A percentile compares a stretch with the other conserved stretches of the same genome.
These are phyloP conservation scores for Nothoprocta perdicaria DNA, from an alignment of 2,113 vertebrate genomes.

Conservation along the genomic window DNA sequence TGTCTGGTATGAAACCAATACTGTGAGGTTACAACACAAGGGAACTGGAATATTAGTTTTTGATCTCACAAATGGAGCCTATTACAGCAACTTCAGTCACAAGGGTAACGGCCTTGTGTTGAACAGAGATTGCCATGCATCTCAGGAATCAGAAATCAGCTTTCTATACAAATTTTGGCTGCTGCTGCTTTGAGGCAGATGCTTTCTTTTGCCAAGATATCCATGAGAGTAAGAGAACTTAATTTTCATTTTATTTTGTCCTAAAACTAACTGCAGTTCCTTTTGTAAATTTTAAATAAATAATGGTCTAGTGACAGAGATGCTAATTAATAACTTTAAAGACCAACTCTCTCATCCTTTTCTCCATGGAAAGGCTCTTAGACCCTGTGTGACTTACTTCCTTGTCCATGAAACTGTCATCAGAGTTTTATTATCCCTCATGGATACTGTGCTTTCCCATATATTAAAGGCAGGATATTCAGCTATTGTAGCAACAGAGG, in stretches of 20 bases:
- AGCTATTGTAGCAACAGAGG: neutral
- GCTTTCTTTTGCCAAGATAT: neutral
- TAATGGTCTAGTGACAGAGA: neutral
- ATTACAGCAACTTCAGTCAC: neutral
- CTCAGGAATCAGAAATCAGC: neutral
- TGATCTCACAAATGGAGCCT: neutral
- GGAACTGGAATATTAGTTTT: neutral
- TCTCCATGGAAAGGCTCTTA: neutral
- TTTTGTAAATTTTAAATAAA: neutral
- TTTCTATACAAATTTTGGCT: neutral
- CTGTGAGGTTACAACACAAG: neutral
- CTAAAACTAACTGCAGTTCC: neutral
- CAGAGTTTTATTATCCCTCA: neutral
- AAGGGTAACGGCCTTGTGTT: neutral
- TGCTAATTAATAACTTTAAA: neutral
- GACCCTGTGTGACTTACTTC: neutral
- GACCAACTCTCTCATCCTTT: neutral
- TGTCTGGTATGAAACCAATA: neutral
- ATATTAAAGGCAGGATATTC: neutral
- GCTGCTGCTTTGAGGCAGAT: neutral
- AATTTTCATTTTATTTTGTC: neutral
- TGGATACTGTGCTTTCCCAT: neutral
- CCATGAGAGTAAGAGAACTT: neutral
- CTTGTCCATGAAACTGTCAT: neutral
- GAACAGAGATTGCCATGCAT: neutral